Base-by-base conservation (phyloP, 2,888 invertebrate genomes). In the Teleiodes luculella region DNA sequence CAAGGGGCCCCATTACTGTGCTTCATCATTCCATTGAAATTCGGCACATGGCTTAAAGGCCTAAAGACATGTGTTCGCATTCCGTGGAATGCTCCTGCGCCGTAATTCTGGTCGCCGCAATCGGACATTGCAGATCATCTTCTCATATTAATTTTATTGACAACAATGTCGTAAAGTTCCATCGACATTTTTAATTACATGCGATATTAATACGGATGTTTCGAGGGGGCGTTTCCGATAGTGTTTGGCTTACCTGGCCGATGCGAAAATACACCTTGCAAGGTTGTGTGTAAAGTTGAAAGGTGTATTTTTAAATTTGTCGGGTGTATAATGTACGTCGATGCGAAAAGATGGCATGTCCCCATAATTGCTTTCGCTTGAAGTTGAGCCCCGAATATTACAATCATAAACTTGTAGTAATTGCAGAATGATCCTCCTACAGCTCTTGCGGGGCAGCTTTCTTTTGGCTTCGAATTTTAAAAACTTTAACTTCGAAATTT, bases 31-130 rank as follows among this genome's bases (percentile, higher is more conserved):
- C 73, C 67, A 69, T 74, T 74, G 83, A 74, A 61, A 76, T 84
- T 77, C 83, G 74, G 67, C 79, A 77, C 80, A 75, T 78, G 76
- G 66, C 78, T 87, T 86, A 84, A 86, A 86, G 89, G 89, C 89
- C 89, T 87, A 83, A 86, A 86, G 85, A 72, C 75, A 76, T 86
- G 83, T 80, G 80, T 65, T 70, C 72, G 81, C 72, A 82, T 85
- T 76, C 80, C 77, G 65, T 77, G 65, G 76, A 78, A 85, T 82
- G 79, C 73, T 82, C 78, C 67, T 63, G 77, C 72, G 72, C 70
- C 73, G 79, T 78, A 77, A 81, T 74, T 76, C 72, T 73, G 81
- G 78, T 71, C 80, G 80, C 78, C 78, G 79, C 82, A 70, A 67
- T 54, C 59, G 82, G 87, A 82, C 78, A 78, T 66, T 72, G 70